A percentile compares a stretch with the other conserved stretches of the same genome.
Conservation (phyloP, 2,888 invertebrate genomes). For the Ornithoptera alexandrae region DNA sequence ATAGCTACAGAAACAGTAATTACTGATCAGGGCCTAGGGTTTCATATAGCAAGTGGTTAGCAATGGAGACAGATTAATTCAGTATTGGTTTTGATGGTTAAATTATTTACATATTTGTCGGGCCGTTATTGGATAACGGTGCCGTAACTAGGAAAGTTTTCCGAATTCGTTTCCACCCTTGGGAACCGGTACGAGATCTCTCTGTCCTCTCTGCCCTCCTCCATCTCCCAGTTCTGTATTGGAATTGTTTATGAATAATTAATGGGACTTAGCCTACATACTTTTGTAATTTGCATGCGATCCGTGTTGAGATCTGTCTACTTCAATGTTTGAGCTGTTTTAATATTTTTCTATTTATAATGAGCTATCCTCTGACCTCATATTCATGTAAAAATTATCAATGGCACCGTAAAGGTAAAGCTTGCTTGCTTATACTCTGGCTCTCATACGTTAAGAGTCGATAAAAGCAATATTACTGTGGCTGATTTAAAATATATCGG, state of each 20-base stretch:
- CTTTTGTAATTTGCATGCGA: constrained; percentile 27
- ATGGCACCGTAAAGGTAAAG: too few relatives aligned
- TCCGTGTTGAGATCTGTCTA: constrained; percentile 12
- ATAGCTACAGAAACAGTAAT: too few relatives aligned
- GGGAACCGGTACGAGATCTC: constrained; percentile 17
- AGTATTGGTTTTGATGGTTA: constrained; percentile 26
- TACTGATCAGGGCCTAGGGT: too few relatives aligned
- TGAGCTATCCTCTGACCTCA: too few relatives aligned
- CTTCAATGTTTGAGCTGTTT: not conserved
- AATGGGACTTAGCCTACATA: constrained; percentile 25
- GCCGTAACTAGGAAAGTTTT: constrained; percentile 30
- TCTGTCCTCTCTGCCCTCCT: not conserved
- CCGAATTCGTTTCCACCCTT: constrained; percentile 21
- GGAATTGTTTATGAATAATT: constrained; percentile 31
- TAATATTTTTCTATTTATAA: too few relatives aligned
- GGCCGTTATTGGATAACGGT: constrained; percentile 22
- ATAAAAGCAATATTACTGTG: too few relatives aligned
- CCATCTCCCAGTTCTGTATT: constrained; percentile 6
- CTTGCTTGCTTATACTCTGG: too few relatives aligned
- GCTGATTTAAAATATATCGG: too few relatives aligned
- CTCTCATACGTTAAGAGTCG: too few relatives aligned
- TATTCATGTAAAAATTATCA: too few relatives aligned
- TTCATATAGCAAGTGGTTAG: too few relatives aligned
- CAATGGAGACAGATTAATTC: not conserved
- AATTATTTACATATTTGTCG: constrained; percentile 25